Base-by-base conservation (phyloP, 1,140 invertebrate genomes). In the Cyphomyrmex costatus region DNA sequence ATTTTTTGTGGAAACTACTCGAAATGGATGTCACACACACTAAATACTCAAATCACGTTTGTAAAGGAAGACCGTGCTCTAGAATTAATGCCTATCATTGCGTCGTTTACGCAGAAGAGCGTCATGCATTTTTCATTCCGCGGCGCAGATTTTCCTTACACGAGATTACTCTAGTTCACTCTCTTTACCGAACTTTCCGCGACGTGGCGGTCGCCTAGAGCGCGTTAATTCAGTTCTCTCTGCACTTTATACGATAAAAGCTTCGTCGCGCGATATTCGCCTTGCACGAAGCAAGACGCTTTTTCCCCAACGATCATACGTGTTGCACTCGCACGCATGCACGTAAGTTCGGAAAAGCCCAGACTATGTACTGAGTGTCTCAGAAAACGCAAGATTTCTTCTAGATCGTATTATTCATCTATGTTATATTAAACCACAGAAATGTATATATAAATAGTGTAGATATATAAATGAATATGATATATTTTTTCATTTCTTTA, bases 151-250 rank as follows among this genome's bases (percentile, higher is more conserved):
- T 83, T 83, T 83, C 66, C 79, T 83, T 83, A 83, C 68, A 83
- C 79, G 79, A 83, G 79, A 83, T 83, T 83, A 83, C 79, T 83
- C 36, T 68, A 49, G 66, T 82, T 82, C 79, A 73, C 79, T 70
- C 77, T 80, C 77, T 83, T 83, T 73, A 83, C 79, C 79, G 66
- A 83, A 83, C 79, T 83, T 73, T 73, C 36, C 53, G 49, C 77
- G 63, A 65, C 61, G 63, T 49, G 33, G 36, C 68, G 53, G 79
- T 42, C 53, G 66, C 16, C 79, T 83, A 71, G 36, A 73, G 68
- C 53, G 60, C 79, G 79, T 83, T 83, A 83, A 83, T 83, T 83
- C 79, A 73, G 79, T 83, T 83, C 79, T 83, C 79, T 83, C 79
- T 33, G 79, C 79, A 83, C 79, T 83, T 83, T 83, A 83, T 83